These are phyloP conservation scores for Podargus strigoides DNA, from an alignment of 2,797 vertebrate species.

Conservation along the genomic window DNA sequence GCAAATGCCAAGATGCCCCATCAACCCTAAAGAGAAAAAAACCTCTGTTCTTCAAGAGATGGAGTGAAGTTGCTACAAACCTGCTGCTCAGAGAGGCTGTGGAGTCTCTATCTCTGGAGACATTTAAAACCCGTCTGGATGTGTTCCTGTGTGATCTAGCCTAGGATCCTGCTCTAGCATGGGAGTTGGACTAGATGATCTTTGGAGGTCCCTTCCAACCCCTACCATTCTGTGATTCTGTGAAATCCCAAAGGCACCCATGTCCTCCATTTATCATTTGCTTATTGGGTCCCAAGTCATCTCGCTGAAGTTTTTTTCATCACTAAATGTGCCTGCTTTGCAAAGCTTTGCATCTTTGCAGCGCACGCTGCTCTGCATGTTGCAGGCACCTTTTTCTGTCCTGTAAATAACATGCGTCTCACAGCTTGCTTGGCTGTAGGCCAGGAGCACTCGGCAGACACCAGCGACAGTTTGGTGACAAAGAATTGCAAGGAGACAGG, in stretches of 20 bases:
- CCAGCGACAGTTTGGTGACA: neutral
- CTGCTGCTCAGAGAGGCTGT: no score
- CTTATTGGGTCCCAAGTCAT: neutral
- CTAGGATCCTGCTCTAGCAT: no score
- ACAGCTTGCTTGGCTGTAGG: neutral
- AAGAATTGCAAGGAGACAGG: neutral
- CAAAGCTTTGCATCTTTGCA: neutral
- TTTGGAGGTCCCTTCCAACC: no score
- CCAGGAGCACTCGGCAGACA: neutral
- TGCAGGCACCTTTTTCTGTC: neutral
- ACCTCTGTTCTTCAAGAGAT: neutral
- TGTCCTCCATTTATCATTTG: neutral
- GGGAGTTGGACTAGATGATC: no score
- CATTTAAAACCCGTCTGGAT: no score
- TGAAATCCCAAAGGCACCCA: neutral
- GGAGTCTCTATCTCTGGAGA: no score
- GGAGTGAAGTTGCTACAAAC: neutral
- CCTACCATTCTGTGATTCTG: no score
- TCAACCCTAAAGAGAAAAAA: neutral
- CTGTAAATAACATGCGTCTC: accelerated
- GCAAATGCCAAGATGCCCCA: neutral
- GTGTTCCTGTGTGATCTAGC: no score
- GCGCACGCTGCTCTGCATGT: accelerated
- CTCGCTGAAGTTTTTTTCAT: neutral
- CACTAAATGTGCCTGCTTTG: neutral